These are phyloP conservation scores for Oxyura jamaicensis DNA, from an alignment of 2,113 vertebrate species.

Conservation along the genomic window DNA sequence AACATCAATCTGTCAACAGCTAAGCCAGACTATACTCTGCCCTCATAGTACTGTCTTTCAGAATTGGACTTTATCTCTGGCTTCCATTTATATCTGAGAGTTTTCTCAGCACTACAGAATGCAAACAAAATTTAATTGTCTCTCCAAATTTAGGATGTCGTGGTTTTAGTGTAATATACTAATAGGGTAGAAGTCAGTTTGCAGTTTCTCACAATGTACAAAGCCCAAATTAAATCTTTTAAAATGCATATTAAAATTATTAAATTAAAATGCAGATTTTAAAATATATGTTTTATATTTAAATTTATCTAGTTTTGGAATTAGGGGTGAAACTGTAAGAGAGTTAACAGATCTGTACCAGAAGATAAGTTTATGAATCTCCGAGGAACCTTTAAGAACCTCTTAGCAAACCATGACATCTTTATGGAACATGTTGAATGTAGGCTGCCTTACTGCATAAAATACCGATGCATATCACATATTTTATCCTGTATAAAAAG, in stretches of 20 bases:
- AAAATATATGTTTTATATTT: neutral
- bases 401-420: neutral
- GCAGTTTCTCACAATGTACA: neutral
- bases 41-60: neutral
- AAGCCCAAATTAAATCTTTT: neutral
- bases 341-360: neutral
- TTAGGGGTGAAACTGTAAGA: neutral
- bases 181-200: neutral
- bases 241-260: neutral
- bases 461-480: neutral
- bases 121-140: neutral
- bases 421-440: neutral
- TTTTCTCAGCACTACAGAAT: neutral
- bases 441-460: neutral
- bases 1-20: neutral
- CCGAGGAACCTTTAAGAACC: neutral
- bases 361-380: neutral
- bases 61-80: neutral
- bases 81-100: neutral
- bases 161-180: neutral
- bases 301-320: neutral
- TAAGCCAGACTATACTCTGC: neutral
- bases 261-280: too few species aligned
- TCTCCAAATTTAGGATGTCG: neutral
- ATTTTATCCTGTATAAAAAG: neutral